Conservation (phyloP, 2,888 invertebrate species). For the Parthenolecanium corni region DNA sequence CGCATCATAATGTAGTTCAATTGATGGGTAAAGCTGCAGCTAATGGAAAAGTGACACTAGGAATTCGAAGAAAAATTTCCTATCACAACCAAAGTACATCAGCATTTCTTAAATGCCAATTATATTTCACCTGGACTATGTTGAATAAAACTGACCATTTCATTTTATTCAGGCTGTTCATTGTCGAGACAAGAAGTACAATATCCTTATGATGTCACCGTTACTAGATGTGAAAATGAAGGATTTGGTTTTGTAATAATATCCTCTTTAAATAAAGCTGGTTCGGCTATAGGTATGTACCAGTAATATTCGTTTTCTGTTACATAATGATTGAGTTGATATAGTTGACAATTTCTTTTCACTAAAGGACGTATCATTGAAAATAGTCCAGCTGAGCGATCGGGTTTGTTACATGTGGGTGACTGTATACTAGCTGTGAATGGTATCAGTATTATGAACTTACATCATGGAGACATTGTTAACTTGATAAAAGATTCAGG, state of each 20-base stretch:
- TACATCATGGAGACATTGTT: conserved; percentile 93
- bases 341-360: neutral
- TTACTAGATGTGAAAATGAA: conserved; percentile 80
- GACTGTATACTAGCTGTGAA: conserved; percentile 95
- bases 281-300: conserved; percentile 71
- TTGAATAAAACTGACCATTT: too few relatives aligned
- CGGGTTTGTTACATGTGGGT: conserved; percentile 79
- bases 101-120: too few relatives aligned
- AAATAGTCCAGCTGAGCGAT: conserved; percentile 89
- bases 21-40: conserved; percentile 80
- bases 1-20: conserved; percentile 87
- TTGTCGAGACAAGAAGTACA: conserved; percentile 17
- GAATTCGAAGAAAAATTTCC: conserved; percentile 48
- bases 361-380: conserved; percentile 76
- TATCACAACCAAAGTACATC: conserved; percentile 19
- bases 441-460: conserved; percentile 75
- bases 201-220: conserved; percentile 81
- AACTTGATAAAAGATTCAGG: conserved; percentile 96
- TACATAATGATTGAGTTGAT: too few relatives aligned
- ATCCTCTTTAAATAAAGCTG: conserved; percentile 80
- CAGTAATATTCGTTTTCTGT: too few relatives aligned
- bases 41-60: conserved; percentile 72
- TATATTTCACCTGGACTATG: too few relatives aligned
- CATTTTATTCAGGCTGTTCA: neutral
- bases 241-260: conserved; percentile 99